Conservation (phyloP, 2,888 invertebrate species). For the Hypomecis punctinalis region DNA sequence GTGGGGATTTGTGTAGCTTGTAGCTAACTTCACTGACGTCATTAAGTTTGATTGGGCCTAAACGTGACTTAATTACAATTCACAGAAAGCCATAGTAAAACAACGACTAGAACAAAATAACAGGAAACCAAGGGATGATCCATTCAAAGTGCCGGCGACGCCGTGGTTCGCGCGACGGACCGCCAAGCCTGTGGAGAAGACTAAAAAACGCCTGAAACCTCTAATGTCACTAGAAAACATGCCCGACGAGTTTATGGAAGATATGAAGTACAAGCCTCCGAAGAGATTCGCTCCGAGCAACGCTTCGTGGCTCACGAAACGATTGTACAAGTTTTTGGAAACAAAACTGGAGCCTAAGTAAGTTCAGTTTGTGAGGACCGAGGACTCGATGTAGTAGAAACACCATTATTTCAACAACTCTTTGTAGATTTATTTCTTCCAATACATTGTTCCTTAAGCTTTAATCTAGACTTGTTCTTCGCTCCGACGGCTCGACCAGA, state of each 20-base stretch:
- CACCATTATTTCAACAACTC: no score
- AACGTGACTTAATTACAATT: slow-evolving; percentile 3
- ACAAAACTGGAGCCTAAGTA: slow-evolving; percentile 72
- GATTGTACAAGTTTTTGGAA: slow-evolving; percentile 73
- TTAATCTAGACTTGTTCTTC: no score
- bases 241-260: slow-evolving; percentile 64
- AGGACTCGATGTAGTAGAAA: no score
- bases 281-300: slow-evolving; percentile 68
- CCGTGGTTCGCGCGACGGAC: slow-evolving; percentile 42
- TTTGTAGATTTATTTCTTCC: no score
- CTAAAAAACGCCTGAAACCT: slow-evolving; percentile 43
- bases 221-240: slow-evolving; percentile 49
- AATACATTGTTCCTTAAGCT: no score
- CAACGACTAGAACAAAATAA: slow-evolving; percentile 54
- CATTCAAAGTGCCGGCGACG: slow-evolving; percentile 60
- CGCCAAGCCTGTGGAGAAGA: slow-evolving; percentile 49
- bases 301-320: slow-evolving; percentile 74
- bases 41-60: no score
- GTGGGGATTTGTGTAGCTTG: no score
- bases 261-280: slow-evolving; percentile 75
- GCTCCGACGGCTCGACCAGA: no score
- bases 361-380: slow-evolving; percentile 49
- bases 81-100: slow-evolving; percentile 62
- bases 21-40: no score
- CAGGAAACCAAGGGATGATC: slow-evolving; percentile 32